Conservation (phyloP, 2,797 vertebrate species). For the Lepus oiostolus region DNA sequence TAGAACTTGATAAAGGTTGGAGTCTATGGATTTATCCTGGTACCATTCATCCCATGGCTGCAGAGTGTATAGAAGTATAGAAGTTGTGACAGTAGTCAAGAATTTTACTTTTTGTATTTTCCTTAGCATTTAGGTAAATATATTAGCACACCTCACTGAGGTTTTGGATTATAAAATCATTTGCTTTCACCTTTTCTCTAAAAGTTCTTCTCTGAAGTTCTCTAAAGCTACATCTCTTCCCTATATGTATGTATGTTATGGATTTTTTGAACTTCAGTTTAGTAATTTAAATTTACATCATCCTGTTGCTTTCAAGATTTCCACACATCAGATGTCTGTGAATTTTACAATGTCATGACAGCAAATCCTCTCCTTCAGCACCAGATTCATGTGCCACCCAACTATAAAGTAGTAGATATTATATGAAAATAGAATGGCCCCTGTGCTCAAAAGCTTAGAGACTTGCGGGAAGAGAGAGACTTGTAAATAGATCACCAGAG, state of each 20-base stretch:
- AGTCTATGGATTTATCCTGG: background rate
- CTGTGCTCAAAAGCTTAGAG: background rate
- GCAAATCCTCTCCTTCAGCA: background rate
- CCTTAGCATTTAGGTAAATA: background rate
- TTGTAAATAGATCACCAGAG: background rate
- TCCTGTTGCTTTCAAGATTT: background rate
- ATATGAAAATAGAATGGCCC: background rate
- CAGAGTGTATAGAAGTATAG: background rate
- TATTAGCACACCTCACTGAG: background rate
- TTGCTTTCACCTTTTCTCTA: background rate
- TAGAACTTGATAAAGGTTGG: background rate
- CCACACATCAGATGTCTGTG: background rate
- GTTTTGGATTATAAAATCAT: background rate
- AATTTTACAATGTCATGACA: background rate
- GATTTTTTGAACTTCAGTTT: background rate
- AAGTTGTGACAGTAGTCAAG: background rate
- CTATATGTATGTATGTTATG: background rate
- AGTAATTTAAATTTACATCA: background rate
- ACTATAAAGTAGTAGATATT: background rate
- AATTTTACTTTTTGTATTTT: constrained; percentile 4
- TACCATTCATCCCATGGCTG: background rate
- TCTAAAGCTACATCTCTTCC: background rate
- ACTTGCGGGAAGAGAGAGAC: background rate
- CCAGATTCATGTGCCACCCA: background rate
- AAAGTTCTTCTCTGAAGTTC: background rate